Evolutionary conservation across 2,797 vertebrate species (phyloP), one percentile per base, ranked within the genome.

Genomic region (Lagodon rhomboides): DNA sequence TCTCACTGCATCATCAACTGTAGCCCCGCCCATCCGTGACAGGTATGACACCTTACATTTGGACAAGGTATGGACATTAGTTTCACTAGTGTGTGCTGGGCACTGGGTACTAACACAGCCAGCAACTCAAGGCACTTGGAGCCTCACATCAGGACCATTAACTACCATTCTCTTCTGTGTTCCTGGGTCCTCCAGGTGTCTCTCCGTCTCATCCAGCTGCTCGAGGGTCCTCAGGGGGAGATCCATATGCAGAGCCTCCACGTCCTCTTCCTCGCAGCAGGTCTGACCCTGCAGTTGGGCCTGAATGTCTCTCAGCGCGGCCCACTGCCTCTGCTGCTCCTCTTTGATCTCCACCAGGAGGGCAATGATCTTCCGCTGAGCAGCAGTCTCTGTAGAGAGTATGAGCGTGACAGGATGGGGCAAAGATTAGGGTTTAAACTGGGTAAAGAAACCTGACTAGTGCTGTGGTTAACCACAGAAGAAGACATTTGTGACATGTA

Each of bases 291-390:
- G 85, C 66, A 94, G 83, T 53, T 84, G 78, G 62, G 88, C 85
- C 76, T 92, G 93, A 27, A 94, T 88, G 34, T 93, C 90, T 82
- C 90, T 92, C 56, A 93, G 79, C 66, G 93, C 88, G 1, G 60
- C 83, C 91, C 92, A 92, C 67, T 94, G 91, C 75, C 85, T 87
- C 73, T 88, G 88, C 68, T 94, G 93, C 47, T 94, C 93, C 58
- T 93, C 92, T 74, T 89, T 92, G 67, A 94, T 93, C 71, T 92
- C 93, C 70, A 92, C 68, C 56, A 92, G 58, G 7, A 94, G 69
- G 18, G 87, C 61, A 49, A 94, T 84, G 61, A 94, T 93, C 84
- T 80, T 92, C 54, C 62, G 74, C 62, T 92, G 92, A 15, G 90
- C 83, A 17, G 75, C 83, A 1, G 83, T 85, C 76, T 93, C 90